These are phyloP conservation scores for Lynx canadensis DNA, from an alignment of 2,113 vertebrate genomes.

Conservation along the genomic window DNA sequence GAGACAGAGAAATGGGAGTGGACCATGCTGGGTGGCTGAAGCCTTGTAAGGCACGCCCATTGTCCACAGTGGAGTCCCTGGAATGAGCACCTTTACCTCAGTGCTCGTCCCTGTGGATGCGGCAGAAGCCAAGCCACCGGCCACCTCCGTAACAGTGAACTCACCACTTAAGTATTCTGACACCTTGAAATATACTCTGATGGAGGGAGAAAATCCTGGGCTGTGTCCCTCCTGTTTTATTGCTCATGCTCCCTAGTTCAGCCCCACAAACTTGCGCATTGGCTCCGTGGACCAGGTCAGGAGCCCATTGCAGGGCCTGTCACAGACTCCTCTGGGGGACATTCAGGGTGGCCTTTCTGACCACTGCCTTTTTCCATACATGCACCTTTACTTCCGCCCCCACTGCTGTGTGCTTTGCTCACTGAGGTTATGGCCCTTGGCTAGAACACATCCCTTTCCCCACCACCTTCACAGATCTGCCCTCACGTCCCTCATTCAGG, in stretches of 20 bases:
- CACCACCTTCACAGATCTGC: accelerated
- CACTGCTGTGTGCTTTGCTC: background rate
- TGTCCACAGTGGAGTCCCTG: background rate
- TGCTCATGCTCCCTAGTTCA: background rate
- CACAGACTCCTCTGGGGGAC: background rate
- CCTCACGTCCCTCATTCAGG: background rate
- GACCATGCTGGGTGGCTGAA: background rate
- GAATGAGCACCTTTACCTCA: background rate
- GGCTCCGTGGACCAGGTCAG: background rate
- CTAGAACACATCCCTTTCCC: background rate
- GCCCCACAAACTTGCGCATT: background rate
- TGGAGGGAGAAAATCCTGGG: background rate
- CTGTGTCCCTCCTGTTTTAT: background rate
- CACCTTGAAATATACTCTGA: background rate
- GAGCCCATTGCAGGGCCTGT: background rate
- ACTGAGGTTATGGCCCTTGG: background rate
- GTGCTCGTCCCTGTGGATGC: background rate
- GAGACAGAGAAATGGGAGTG: background rate
- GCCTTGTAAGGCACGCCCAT: background rate
- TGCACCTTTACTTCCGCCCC: background rate
- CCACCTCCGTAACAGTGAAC: background rate
- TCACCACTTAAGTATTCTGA: background rate
- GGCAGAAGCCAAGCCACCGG: background rate
- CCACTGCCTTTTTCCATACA: background rate
- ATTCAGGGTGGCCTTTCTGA: background rate